Conservation (phyloP, 2,888 invertebrate genomes). For the Ferdinandea cuprea region DNA sequence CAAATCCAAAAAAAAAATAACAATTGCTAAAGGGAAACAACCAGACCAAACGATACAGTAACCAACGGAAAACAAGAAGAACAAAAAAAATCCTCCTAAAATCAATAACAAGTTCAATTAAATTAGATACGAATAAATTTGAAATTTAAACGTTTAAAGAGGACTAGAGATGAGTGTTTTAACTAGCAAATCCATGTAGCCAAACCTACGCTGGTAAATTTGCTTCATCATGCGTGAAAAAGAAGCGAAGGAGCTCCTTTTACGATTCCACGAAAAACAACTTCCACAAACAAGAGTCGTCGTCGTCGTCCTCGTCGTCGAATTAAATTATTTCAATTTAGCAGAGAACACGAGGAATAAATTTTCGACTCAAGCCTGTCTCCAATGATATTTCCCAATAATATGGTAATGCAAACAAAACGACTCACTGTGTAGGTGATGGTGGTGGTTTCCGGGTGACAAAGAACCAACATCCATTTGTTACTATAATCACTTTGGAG, state of each 20-base stretch:
- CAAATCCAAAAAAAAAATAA: slow-evolving; percentile 16
- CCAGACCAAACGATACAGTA: neutral
- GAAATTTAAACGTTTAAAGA: slow-evolving; percentile 71
- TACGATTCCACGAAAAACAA: neutral
- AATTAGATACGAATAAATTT: slow-evolving; percentile 71
- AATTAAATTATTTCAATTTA: slow-evolving; percentile 67
- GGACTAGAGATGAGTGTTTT: slow-evolving; percentile 64
- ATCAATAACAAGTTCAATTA: slow-evolving; percentile 73
- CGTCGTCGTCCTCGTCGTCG: neutral
- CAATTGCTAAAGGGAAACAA: neutral
- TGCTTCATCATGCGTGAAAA: slow-evolving; percentile 66
- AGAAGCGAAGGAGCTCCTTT: slow-evolving; percentile 52
- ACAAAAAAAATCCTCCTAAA: slow-evolving; percentile 1
- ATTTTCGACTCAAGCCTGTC: slow-evolving; percentile 37
- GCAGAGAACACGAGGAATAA: slow-evolving; percentile 62
- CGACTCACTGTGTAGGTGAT: slow-evolving; percentile 49
- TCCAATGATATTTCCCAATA: slow-evolving; percentile 61
- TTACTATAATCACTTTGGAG: slow-evolving; percentile 71
- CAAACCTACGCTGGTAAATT: slow-evolving; percentile 45
- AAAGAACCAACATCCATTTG: slow-evolving; percentile 66
- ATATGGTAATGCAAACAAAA: slow-evolving; percentile 71
- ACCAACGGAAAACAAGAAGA: neutral
- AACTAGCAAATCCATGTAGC: slow-evolving; percentile 54
- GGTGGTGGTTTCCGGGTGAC: slow-evolving; percentile 55
- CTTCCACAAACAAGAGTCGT: slow-evolving; percentile 2